A percentile compares a stretch with the other conserved stretches of the same genome.
Evolutionary conservation across 2,797 vertebrate genomes (phyloP).

Genomic region (Pangasius krempfi): DNA sequence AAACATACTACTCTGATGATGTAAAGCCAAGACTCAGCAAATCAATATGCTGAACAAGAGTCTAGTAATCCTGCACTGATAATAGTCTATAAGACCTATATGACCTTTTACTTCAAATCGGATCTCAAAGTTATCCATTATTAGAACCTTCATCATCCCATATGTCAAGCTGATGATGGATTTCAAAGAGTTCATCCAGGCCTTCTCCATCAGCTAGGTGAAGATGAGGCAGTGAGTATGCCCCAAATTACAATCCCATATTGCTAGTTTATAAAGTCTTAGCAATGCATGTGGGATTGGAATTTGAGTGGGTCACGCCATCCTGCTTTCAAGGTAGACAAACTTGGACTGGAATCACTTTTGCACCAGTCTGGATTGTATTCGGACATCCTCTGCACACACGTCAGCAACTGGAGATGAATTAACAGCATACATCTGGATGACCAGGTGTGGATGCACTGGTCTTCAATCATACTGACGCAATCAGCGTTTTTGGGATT

Average conservation of each 20-base stretch:
- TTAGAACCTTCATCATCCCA: background rate
- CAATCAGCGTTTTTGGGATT: background rate
- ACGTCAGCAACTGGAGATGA: background rate
- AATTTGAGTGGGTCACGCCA: slow-evolving; percentile 26
- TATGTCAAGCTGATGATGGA: background rate
- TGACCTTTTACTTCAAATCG: background rate
- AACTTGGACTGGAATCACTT: slow-evolving; percentile 16
- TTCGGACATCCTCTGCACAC: slow-evolving; percentile 15
- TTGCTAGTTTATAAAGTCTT: background rate
- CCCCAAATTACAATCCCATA: slow-evolving; percentile 1
- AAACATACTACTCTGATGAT: background rate
- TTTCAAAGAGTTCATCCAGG: slow-evolving; percentile 4
- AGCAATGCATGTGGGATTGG: slow-evolving; percentile 13
- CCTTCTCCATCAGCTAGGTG: background rate
- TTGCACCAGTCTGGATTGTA: slow-evolving; percentile 9
- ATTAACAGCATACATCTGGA: slow-evolving; percentile 15
- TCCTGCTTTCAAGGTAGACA: slow-evolving; percentile 18
- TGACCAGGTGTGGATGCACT: background rate
- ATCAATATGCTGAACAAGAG: background rate
- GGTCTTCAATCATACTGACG: background rate
- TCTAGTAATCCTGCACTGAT: background rate
- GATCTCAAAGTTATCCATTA: background rate
- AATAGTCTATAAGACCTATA: background rate
- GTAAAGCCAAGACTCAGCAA: background rate
- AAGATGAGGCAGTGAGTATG: background rate